A percentile compares a stretch with the other conserved stretches of the same genome.
phyloP scores from a whole-genome alignment of 2,888 invertebrate species.

The Agrotis puta region DNA sequence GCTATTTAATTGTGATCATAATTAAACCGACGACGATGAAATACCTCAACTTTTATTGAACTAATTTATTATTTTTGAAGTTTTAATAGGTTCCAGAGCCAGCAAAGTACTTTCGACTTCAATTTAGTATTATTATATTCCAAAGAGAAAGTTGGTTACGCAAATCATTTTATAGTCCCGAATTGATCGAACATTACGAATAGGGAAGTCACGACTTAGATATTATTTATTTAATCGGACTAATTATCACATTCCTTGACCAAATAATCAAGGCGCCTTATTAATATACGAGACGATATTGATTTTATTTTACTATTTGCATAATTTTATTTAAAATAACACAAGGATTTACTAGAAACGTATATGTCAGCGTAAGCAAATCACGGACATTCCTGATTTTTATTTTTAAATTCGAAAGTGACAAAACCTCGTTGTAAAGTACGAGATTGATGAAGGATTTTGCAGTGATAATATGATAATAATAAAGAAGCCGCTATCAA shows the following conservation, averaged over 20 bases:
- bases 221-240: conserved; percentile 45
- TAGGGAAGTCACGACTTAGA: conserved; percentile 59
- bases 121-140: conserved; percentile 55
- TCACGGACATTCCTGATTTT: background rate
- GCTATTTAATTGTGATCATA: background rate
- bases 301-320: conserved; percentile 14
- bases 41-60: background rate
- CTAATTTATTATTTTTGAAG: conserved; percentile 14
- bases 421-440: background rate
- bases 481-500: background rate
- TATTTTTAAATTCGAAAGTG: conserved; percentile 30
- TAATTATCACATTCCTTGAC: conserved; percentile 36
- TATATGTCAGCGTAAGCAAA: background rate
- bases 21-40: conserved; percentile 19
- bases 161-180: conserved; percentile 61
- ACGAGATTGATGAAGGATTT: conserved; percentile 13
- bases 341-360: conserved; percentile 31
- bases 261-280: conserved; percentile 15
- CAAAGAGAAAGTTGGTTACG: conserved; percentile 67
- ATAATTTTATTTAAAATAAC: conserved; percentile 25
- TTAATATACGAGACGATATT: conserved; percentile 23
- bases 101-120: conserved; percentile 48
- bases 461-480: background rate
- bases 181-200: conserved; percentile 50
- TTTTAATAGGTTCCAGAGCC: conserved; percentile 35